Base-by-base conservation (phyloP, 1,140 invertebrate species). In the Nylanderia fulva region DNA sequence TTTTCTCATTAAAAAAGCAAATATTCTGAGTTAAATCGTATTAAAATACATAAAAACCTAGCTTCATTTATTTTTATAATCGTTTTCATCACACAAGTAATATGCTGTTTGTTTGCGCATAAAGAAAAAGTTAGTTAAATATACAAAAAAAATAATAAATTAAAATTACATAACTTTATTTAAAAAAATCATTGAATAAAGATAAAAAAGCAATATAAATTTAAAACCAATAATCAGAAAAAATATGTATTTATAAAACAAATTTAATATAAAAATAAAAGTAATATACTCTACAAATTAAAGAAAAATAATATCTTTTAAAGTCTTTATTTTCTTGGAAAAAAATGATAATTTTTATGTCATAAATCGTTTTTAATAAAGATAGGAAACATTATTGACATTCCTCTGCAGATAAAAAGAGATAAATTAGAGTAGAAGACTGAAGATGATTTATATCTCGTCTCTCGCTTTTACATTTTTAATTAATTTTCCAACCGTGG, bases 211-310 rank as follows among this genome's bases (percentile, higher is more conserved):
- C 13, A 66, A 68, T 54, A 9, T 29, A 63, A 76, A 11, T 39
- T 52, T 33, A 39, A 29, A 36, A 2, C 24, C 54, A 66, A n/a
- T 66, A 36, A 11, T 52, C 0, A 18, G n/a, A n/a, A 39, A 13
- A n/a, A 56, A 42, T 36, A 79, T 36, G 21, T 39, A 39, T 52
- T 5, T 15, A 18, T 9, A 6, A 76, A 36, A 13, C 52, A 77
- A 15, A 13, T 54, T 45, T 54, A 79, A 79, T 54, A 7, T 29
- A 68, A 18, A 66, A 39, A 68, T 79, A 68, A 52, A 1, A 79
- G 2, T 79, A 79, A 79, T 68, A 79, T 39, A 15, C 11, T 27
- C 27, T 13, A 45, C 9, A 9, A 74, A 79, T 69, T 79, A 54
- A 36, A 69, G 15, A 69, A 45, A 18, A 8, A 33, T 7, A 66